These are phyloP conservation scores for Thumatha senex DNA, from an alignment of 2,888 invertebrate genomes.

Conservation along the genomic window DNA sequence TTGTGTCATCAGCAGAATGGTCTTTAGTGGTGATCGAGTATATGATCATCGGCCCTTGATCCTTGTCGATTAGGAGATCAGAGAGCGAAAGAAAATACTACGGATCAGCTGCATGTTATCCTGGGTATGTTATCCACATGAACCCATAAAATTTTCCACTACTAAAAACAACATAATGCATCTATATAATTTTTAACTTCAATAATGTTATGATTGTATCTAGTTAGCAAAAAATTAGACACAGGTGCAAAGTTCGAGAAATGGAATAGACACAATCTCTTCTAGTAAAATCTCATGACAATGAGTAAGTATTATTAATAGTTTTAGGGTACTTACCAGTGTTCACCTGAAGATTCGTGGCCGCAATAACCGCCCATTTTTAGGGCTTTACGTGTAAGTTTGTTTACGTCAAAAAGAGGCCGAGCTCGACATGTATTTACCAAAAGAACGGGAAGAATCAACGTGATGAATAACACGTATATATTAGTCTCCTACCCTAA, in stretches of 20 bases:
- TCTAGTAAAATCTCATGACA: neutral
- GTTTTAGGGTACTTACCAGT: neutral
- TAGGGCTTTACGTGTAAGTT: conserved; percentile 5
- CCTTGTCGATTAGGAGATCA: too few species aligned
- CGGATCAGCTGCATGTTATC: too few species aligned
- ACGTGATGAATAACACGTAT: conserved; percentile 6
- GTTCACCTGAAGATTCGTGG: conserved; percentile 3
- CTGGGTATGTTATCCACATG: too few species aligned
- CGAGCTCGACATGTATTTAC: conserved; percentile 6
- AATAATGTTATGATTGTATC: neutral
- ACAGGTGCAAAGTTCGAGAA: neutral
- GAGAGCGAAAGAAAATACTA: too few species aligned
- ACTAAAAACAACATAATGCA: too few species aligned
- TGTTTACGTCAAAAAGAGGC: conserved; percentile 19
- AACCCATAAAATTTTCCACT: too few species aligned
- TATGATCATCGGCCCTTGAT: too few species aligned
- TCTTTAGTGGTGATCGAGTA: too few species aligned
- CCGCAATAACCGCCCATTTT: conserved; percentile 5
- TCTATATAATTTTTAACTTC: neutral
- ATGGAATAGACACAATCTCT: neutral
- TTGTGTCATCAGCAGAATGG: too few species aligned
- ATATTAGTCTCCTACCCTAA: conserved; percentile 6
- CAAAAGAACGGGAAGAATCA: conserved; percentile 7
- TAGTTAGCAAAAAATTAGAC: neutral
- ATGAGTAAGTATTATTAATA: conserved; percentile 4